A percentile compares a stretch with the other conserved stretches of the same genome.
Conservation (phyloP, 92 coral and sea anemone species). For the Umimayanthus chanpuru region DNA sequence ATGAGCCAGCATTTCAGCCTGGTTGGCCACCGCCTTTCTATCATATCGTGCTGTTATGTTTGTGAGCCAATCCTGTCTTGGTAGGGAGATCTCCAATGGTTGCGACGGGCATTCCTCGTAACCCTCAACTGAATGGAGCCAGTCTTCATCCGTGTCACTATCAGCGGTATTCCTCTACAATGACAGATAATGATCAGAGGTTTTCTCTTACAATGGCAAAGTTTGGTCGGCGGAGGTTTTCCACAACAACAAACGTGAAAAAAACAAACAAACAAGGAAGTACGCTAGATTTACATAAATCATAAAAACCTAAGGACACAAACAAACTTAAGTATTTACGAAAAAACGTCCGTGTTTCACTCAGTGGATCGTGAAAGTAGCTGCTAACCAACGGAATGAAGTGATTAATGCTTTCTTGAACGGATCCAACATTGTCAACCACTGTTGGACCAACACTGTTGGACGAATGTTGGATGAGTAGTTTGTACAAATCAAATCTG, state of each 20-base stretch:
- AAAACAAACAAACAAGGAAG: too few species aligned
- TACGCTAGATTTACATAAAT: too few species aligned
- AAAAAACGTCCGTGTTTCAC: too few species aligned
- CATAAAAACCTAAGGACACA: too few species aligned
- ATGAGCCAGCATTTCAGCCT: background rate
- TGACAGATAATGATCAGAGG: background rate
- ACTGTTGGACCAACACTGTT: too few species aligned
- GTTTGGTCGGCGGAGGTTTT: background rate
- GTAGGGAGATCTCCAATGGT: conserved; percentile 72
- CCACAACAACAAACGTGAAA: background rate
- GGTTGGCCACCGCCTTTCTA: background rate
- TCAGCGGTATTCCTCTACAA: conserved; percentile 47
- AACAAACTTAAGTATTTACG: too few species aligned
- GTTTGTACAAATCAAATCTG: too few species aligned
- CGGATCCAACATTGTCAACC: too few species aligned
- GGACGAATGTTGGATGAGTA: too few species aligned
- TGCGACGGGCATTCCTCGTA: conserved; percentile 74
- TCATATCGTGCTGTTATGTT: conserved; percentile 58
- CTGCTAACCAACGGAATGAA: too few species aligned
- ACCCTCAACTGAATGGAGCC: conserved; percentile 42
- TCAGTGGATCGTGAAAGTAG: too few species aligned
- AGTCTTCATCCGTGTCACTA: conserved; percentile 78
- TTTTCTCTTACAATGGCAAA: background rate
- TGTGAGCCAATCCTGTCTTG: conserved; percentile 78
- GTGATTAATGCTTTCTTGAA: too few species aligned